Evolutionary conservation across 35 echinoderm and acorn worm genomes (phyloP), one percentile per base, ranked within the genome.

Genomic region (Eucidaris tribuloides): DNA sequence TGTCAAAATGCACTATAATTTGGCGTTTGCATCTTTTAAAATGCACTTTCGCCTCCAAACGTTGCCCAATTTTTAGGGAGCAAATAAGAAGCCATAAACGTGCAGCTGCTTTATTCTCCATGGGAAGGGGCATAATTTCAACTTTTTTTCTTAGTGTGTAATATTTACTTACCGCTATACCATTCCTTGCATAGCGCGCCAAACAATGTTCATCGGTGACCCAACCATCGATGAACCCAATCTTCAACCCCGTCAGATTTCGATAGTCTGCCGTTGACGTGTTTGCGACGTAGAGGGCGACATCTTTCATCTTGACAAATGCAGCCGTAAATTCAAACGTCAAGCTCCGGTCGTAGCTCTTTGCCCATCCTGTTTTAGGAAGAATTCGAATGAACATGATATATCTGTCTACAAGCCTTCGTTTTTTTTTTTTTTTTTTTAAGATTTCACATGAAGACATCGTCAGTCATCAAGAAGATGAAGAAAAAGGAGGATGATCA

Each of bases 341-440:
- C 24, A 74, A 44, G n/a, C 68, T 74, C 14, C 68, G 9, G 2
- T 27, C 28, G 68, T 74, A 74, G 11, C 35, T 74, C 18, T 74
- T 74, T 9, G 44, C 68, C 68, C 68, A 74, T 42, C 68, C 68
- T 74, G 68, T n/a, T n/a, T n/a, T n/a, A n/a, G n/a, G n/a, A n/a
- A n/a, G n/a, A n/a, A n/a, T n/a, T n/a, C n/a, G n/a, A n/a, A n/a
- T n/a, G n/a, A n/a, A n/a, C n/a, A n/a, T n/a, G n/a, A n/a, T n/a
- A n/a, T n/a, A n/a, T n/a, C n/a, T n/a, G n/a, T 52, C n/a, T n/a
- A 52, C 48, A n/a, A n/a, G n/a, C 48, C 48, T 52, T 52, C 48
- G 9, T 52, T 52, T 52, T 52, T 52, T 52, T 52, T 52, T 52
- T n/a, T 52, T 52, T 52, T 52, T 52, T 52, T 52, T 52, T 52